A percentile compares a stretch with the other conserved stretches of the same genome.
phyloP scores from a whole-genome alignment of 2,888 invertebrate species.

The Eretmocerus hayati region DNA sequence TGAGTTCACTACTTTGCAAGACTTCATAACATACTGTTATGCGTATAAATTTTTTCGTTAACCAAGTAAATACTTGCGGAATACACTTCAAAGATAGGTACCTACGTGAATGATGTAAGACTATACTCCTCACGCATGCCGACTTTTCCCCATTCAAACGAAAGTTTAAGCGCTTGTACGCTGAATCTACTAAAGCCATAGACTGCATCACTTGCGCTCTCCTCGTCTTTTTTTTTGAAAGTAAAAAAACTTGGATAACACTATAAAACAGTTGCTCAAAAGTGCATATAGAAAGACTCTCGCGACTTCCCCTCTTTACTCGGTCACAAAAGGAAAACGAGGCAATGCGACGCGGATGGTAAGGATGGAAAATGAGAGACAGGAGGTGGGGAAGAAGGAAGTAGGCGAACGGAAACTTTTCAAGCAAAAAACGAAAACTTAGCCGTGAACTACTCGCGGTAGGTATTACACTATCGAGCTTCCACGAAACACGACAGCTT shows the following conservation, averaged over 20 bases:
- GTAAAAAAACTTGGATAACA: constrained; percentile 14
- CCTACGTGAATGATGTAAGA: constrained; percentile 13
- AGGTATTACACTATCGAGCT: too few relatives aligned
- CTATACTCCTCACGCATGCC: constrained; percentile 1
- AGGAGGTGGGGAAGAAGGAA: neutral
- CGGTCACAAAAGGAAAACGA: neutral
- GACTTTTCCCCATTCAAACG: constrained; percentile 3
- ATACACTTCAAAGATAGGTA: too few relatives aligned
- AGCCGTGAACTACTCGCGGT: too few relatives aligned
- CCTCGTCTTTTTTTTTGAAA: neutral
- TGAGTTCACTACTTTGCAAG: too few relatives aligned
- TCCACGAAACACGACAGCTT: too few relatives aligned
- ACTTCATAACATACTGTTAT: too few relatives aligned
- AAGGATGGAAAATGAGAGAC: neutral
- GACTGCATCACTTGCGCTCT: neutral
- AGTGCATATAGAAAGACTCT: constrained; percentile 3
- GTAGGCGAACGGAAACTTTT: constrained; percentile 7
- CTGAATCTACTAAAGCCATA: constrained; percentile 14
- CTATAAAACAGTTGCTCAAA: constrained; percentile 14
- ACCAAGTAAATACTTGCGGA: too few relatives aligned
- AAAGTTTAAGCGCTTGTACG: constrained; percentile 18
- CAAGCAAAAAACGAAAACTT: neutral
- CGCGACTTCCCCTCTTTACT: constrained; percentile 1
- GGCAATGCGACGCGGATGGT: too few relatives aligned
- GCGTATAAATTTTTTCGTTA: too few relatives aligned